Base-by-base conservation (phyloP, 2,888 invertebrate species). In the Drosophila subsilvestris region DNA sequence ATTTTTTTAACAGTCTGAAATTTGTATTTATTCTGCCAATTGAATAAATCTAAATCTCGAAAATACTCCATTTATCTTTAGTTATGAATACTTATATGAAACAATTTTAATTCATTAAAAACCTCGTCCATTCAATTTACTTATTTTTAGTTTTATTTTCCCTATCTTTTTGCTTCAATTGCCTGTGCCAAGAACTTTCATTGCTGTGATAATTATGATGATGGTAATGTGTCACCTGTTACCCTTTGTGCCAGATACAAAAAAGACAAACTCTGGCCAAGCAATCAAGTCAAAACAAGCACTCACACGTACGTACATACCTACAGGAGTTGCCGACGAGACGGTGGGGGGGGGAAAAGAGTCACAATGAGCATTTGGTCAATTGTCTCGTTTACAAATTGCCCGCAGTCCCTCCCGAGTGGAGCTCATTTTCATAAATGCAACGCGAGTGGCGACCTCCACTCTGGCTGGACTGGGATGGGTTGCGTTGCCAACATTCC, bases 331-430 rank as follows among this genome's bases (percentile, higher is more conserved):
- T 37, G 37, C 6, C 7, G 12, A 12, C 27, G 27, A 9, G 27
- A 2, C 27, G 29, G n/a, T n/a, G 51, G 17, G 1, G 48, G 27
- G 7, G 7, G 22, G 14, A 44, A 22, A 25, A 45, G 58, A 58
- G 63, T 49, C 63, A n/a, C 45, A 43, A 47, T 27, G 29, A 76
- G 61, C 80, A 82, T 79, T 86, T 83, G 86, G 81, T 74, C 86
- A 86, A 86, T 84, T 86, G 86, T 81, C 76, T 79, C 68, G 83
- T 81, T 86, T 86, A 86, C 83, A 83, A 83, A 83, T 86, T 84
- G 86, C 69, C 68, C 44, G 68, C 74, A 61, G 73, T 50, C 37
- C 27, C 32, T 37, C 37, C 49, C 44, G 55, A 45, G 56, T 32
- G 56, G 32, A 83, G 81, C 83, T 84, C 79, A 78, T 84, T 87